These are phyloP conservation scores for Sipha flava DNA, from an alignment of 1,140 invertebrate species.

Conservation along the genomic window DNA sequence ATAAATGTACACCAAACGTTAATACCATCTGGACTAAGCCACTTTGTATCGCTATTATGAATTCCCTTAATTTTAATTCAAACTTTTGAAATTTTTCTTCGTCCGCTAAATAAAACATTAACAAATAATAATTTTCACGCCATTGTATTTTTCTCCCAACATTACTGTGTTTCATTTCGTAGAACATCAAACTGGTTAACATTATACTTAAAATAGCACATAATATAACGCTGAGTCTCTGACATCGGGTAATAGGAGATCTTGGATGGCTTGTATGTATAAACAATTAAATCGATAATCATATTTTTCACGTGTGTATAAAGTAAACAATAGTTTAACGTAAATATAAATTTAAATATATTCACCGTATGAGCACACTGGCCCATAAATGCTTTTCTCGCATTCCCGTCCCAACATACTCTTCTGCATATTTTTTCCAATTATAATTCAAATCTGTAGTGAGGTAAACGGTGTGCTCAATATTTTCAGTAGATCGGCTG, in stretches of 20 bases:
- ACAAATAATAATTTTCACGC: background rate
- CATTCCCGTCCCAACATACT: background rate
- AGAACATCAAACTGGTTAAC: slow-evolving; percentile 33
- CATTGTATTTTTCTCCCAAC: background rate
- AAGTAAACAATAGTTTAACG: too few relatives aligned
- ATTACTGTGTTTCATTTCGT: background rate
- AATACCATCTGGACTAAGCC: background rate
- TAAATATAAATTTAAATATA: background rate
- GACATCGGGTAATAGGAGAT: slow-evolving; percentile 22
- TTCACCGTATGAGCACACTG: slow-evolving; percentile 28
- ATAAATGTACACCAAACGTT: background rate
- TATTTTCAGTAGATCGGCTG: background rate
- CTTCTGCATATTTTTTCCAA: slow-evolving; percentile 1
- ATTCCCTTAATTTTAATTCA: background rate
- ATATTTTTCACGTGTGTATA: too few relatives aligned
- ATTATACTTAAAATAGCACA: slow-evolving; percentile 25
- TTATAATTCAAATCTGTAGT: background rate
- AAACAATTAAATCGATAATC: too few relatives aligned
- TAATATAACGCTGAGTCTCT: slow-evolving; percentile 27
- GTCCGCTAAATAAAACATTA: background rate
- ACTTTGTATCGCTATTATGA: background rate
- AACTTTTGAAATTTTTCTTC: slow-evolving; percentile 13
- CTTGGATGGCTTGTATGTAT: slow-evolving; percentile 34
- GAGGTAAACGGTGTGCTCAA: background rate
- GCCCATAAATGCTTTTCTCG: slow-evolving; percentile 26